Conservation (phyloP, 2,888 invertebrate species). For the Drosophila bunnanda region DNA sequence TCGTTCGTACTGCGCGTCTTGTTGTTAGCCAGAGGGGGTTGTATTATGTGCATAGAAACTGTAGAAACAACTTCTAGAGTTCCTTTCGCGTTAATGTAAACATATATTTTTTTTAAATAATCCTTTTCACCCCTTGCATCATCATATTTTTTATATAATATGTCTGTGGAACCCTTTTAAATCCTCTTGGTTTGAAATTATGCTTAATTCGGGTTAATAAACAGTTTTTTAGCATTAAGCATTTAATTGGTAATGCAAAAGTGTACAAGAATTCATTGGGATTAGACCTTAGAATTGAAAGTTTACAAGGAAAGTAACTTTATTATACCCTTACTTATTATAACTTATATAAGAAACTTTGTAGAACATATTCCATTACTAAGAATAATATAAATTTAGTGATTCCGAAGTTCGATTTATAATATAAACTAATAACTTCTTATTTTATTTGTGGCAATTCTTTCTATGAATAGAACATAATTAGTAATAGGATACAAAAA, state of each 20-base stretch:
- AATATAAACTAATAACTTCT: too few species aligned
- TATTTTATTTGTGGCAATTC: too few species aligned
- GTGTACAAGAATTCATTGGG: not conserved
- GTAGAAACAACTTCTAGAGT: conserved; percentile 9
- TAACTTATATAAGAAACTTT: too few species aligned
- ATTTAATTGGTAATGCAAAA: not conserved
- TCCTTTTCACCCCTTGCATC: conserved; percentile 6
- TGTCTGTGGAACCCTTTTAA: conserved; percentile 5
- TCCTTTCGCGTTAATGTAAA: conserved; percentile 11
- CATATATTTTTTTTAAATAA: conserved; percentile 1
- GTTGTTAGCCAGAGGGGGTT: conserved; percentile 15
- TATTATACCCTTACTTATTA: not conserved
- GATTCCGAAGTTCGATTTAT: too few species aligned
- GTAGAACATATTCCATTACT: too few species aligned
- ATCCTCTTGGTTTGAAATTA: not conserved
- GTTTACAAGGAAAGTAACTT: not conserved
- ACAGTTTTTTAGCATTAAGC: not conserved
- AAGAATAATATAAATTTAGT: too few species aligned
- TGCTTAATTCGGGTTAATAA: not conserved
- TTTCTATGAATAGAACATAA: not conserved
- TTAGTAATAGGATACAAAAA: not conserved
- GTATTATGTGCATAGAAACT: conserved; percentile 11
- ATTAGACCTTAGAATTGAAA: not conserved
- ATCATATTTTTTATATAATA: conserved; percentile 1
- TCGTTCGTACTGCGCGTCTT: conserved; percentile 13